A percentile compares a stretch with the other conserved stretches of the same genome.
phyloP scores from a whole-genome alignment of 2,888 invertebrate species.

The Macaria liturata region DNA sequence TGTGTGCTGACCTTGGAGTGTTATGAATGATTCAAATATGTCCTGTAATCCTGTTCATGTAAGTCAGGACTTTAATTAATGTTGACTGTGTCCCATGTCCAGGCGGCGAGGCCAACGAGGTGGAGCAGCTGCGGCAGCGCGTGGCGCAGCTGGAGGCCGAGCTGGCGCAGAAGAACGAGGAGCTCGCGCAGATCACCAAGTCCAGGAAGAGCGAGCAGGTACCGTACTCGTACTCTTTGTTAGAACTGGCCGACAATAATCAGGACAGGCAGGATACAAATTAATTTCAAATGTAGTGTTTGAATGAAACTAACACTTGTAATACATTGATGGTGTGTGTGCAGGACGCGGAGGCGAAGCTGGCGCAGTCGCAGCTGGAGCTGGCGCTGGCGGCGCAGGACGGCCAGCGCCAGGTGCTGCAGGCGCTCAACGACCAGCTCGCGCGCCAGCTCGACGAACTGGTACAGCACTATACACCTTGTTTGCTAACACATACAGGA shows the following conservation, averaged over 20 bases:
- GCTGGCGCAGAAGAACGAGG: constrained; percentile 92
- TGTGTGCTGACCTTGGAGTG: too few relatives aligned
- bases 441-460: constrained; percentile 91
- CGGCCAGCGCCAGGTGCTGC: constrained; percentile 90
- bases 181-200: constrained; percentile 84
- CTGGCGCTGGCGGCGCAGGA: constrained; percentile 91
- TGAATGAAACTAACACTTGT: too few relatives aligned
- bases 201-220: constrained; percentile 77
- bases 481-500: background rate
- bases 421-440: constrained; percentile 92
- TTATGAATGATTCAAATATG: background rate
- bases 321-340: background rate
- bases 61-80: too few relatives aligned
- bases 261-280: too few relatives aligned
- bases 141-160: constrained; percentile 93
- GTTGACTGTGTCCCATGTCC: constrained; percentile 33
- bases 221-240: background rate
- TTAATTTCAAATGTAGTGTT: too few relatives aligned
- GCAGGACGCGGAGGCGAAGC: constrained; percentile 85
- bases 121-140: constrained; percentile 90
- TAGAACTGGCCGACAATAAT: too few relatives aligned
- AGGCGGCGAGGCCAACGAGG: constrained; percentile 89
- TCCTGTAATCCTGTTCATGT: too few relatives aligned
- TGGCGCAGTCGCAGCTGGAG: constrained; percentile 91
- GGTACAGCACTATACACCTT: constrained; percentile 54